Evolutionary conservation across 2,888 invertebrate genomes (phyloP).

Genomic region (Quadroppia sp.): DNA sequence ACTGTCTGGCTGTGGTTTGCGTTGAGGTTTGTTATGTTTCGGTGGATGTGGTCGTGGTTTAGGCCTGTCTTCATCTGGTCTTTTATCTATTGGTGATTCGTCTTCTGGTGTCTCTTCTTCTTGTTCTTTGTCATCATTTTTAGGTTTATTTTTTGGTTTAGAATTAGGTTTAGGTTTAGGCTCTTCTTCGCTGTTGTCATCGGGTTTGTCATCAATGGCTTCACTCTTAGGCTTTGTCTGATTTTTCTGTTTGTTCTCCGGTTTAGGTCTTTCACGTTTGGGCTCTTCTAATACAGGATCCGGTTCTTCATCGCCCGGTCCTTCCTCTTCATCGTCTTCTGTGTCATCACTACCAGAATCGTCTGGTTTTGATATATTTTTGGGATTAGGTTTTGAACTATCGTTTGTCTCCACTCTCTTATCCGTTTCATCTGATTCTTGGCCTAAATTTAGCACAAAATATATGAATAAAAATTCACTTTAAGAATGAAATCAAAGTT

Average conservation of each 20-base stretch:
- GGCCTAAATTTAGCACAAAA: background rate
- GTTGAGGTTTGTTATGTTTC: conserved; percentile 3
- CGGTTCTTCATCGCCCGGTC: background rate
- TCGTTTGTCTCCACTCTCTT: too few species aligned
- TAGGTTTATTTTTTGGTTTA: conserved; percentile 1
- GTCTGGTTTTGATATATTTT: too few species aligned
- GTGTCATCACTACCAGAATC: background rate
- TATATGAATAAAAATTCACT: too few species aligned
- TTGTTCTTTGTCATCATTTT: background rate
- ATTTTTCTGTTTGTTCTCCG: background rate
- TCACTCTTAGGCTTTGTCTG: background rate
- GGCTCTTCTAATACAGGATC: background rate
- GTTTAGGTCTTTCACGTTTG: background rate
- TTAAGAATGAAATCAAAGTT: too few species aligned
- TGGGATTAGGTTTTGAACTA: too few species aligned
- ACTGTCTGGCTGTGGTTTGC: background rate
- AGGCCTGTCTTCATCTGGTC: background rate
- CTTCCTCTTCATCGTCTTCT: background rate
- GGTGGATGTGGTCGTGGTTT: background rate
- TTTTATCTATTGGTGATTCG: background rate
- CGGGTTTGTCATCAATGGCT: background rate
- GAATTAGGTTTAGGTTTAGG: background rate
- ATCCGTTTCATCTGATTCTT: background rate
- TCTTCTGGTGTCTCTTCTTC: background rate
- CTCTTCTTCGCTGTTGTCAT: background rate